phyloP scores from a whole-genome alignment of 2,797 vertebrate species.

The Erpetoichthys calabaricus region DNA sequence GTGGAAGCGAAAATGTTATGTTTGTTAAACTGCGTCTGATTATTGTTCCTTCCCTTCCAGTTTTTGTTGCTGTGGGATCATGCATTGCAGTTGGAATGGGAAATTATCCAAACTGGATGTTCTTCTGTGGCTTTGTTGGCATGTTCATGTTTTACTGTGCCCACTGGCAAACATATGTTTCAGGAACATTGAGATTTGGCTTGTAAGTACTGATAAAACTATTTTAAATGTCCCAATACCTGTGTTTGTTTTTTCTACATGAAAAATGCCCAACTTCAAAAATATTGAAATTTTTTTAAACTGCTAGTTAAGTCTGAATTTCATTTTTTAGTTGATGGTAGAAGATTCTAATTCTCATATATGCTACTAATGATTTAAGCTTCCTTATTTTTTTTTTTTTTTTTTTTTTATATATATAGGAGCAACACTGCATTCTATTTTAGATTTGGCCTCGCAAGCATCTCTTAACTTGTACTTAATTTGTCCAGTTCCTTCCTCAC shows the following conservation, averaged over 20 bases:
- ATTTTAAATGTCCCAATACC: conserved; percentile 5
- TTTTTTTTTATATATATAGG: no score
- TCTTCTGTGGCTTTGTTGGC: conserved; percentile 84
- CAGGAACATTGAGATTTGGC: conserved; percentile 83
- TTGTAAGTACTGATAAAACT: conserved; percentile 55
- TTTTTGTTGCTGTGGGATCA: conserved; percentile 79
- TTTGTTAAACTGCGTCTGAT: conserved; percentile 4
- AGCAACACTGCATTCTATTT: no score
- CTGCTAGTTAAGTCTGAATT: not conserved
- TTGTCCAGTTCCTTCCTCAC: no score
- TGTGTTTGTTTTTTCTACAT: conserved; percentile 3
- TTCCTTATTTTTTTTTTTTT: no score
- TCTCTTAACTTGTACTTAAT: no score
- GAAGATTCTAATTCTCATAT: no score
- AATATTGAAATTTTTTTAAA: not conserved
- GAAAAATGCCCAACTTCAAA: no score
- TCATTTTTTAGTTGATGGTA: no score
- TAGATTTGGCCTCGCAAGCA: no score
- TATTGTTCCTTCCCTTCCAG: conserved; percentile 38
- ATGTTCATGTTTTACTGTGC: conserved; percentile 98
- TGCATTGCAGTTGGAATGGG: conserved; percentile 76
- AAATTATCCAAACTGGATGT: conserved; percentile 71
- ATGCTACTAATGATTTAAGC: no score
- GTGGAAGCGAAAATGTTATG: not conserved
- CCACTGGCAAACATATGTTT: conserved; percentile 97